Evolutionary conservation across 2,888 invertebrate species (phyloP), one percentile per base, ranked within the genome.

Genomic region (Oxycera nigricornis): DNA sequence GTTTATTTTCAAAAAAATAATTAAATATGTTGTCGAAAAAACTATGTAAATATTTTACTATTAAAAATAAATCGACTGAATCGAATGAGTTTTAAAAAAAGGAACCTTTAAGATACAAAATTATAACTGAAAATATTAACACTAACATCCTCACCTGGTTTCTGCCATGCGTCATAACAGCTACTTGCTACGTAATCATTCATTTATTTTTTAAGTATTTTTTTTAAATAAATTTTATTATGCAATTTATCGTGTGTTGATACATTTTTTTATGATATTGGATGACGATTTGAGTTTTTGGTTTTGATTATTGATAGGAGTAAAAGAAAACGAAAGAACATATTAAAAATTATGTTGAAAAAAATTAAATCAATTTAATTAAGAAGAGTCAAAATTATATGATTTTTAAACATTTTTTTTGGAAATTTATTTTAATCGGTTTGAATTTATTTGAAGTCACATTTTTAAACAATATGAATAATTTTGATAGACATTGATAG

Each of bases 141-240:
- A 55, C 57, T 55, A 74, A 74, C 52, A 52, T 74, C 78, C 80
- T 80, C 80, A 80, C 80, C 80, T 80, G 80, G 78, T 80, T 77
- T 78, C 78, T 78, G 77, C 80, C 80, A 80, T 80, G 79, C 77
- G 80, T 80, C 78, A 80, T 79, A 74, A 80, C 79, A 77, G 80
- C 80, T 77, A 80, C 78, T 80, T 80, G 80, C 80, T 80, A 78
- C 75, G 78, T 76, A 78, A 76, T 76, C 76, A 78, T 77, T 77
- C 75, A 77, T 74, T 77, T 75, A 39, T 46, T 62, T 61, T 72
- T 57, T 59, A 46, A 22, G 31, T 67, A 39, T 68, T 57, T 72
- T 72, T 74, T 68, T 59, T 52, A 17, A 2, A 22, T 59, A 14
- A 11, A 30, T 73, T 68, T 50, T 67, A 22, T 59, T 73, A 73